Conservation (phyloP, 2,797 vertebrate genomes). For the Meda fulgida region DNA sequence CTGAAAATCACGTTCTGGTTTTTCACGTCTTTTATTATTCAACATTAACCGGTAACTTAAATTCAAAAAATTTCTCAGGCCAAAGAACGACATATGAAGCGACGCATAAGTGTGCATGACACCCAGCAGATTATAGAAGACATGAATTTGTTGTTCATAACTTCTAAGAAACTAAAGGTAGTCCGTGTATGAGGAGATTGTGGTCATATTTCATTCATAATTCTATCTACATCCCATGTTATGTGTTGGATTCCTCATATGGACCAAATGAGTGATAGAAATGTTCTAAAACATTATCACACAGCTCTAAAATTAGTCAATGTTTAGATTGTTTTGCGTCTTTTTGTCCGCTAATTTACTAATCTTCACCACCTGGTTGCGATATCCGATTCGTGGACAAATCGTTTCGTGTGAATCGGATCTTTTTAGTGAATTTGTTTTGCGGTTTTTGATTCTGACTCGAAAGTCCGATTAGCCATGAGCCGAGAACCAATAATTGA, state of each 20-base stretch:
- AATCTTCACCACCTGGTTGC: background rate
- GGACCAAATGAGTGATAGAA: background rate
- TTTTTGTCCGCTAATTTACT: background rate
- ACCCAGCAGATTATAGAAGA: conserved; percentile 64
- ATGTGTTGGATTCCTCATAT: background rate
- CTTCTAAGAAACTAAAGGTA: conserved; percentile 70
- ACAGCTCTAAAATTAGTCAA: background rate
- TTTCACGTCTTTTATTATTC: background rate
- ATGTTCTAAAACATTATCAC: background rate
- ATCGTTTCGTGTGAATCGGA: background rate
- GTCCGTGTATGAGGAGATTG: conserved; percentile 21
- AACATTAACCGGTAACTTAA: background rate
- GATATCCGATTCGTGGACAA: background rate
- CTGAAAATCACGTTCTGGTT: background rate
- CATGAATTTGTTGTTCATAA: conserved; percentile 67
- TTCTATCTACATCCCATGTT: background rate
- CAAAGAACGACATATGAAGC: conserved; percentile 63
- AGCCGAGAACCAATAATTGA: background rate
- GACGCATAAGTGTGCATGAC: conserved; percentile 61
- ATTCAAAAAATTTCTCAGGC: conserved; percentile 59
- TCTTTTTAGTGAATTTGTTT: background rate
- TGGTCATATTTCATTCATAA: conserved; percentile 47
- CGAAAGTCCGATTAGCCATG: background rate
- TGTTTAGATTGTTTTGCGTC: conserved; percentile 29
- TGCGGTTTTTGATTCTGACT: background rate